phyloP scores from a whole-genome alignment of 92 coral and sea anemone genomes.

The Epizoanthus rinbou region DNA sequence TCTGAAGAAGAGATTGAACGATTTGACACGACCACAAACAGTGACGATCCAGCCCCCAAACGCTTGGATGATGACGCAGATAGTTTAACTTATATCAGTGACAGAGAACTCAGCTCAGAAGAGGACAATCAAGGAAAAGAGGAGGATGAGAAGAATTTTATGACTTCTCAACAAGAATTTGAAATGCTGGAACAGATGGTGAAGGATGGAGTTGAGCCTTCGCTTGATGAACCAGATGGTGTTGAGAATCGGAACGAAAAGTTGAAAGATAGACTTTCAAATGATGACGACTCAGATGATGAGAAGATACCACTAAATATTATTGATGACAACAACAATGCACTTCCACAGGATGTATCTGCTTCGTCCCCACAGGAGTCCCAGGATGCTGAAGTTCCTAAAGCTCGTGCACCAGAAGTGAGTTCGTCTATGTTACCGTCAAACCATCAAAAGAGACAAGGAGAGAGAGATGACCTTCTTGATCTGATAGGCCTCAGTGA shows the following conservation, averaged over 20 bases:
- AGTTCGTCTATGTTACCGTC: not conserved
- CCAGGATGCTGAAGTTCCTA: not conserved
- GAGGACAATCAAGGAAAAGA: constrained; percentile 38
- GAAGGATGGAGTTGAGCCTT: constrained; percentile 37
- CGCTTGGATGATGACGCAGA: constrained; percentile 11
- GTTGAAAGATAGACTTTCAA: not conserved
- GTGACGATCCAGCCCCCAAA: constrained; percentile 19
- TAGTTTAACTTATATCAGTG: not conserved
- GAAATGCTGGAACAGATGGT: constrained; percentile 66
- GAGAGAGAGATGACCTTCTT: constrained; percentile 74
- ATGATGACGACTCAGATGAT: not conserved
- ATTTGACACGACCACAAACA: constrained; percentile 37
- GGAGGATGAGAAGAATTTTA: constrained; percentile 32
- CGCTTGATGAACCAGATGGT: constrained; percentile 17
- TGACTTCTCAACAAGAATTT: constrained; percentile 67
- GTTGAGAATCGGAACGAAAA: not conserved
- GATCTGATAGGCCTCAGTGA: constrained; percentile 78
- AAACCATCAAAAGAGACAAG: not conserved
- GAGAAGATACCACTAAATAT: not conserved
- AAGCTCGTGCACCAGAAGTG: not conserved
- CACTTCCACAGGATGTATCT: not conserved
- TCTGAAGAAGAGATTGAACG: constrained; percentile 64
- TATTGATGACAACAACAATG: constrained; percentile 7
- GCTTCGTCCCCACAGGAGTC: not conserved
- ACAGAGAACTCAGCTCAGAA: constrained; percentile 16